Base-by-base conservation (phyloP, 2,888 invertebrate genomes). In the Drosophila lacicola region DNA sequence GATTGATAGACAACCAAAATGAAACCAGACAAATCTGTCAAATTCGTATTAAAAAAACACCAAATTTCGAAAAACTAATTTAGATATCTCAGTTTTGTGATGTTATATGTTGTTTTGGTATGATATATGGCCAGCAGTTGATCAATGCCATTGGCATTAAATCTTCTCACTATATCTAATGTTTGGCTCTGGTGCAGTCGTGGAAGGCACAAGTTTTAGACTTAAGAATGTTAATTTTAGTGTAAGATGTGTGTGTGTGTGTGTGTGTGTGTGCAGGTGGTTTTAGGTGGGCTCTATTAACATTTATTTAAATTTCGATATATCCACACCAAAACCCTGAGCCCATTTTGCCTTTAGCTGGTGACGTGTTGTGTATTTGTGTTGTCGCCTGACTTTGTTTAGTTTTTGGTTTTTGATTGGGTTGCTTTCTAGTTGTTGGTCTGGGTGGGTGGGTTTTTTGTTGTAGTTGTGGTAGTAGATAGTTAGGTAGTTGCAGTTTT, bases 281-380 rank as follows among this genome's bases (percentile, higher is more conserved):
- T 49, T 72, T 47, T 55, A 41, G 65, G 66, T 68, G 80, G 73
- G 56, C 67, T 65, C 77, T 74, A 80, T 65, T 53, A 77, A 76
- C 66, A 76, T 36, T 34, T 36, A 44, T 61, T 69, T 65, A 14
- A 42, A 37, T 62, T 54, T 65, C 44, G 36, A 29, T 62, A 29
- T 57, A 45, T 78, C 71, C 78, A 72, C 72, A 78, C 57, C 76
- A 65, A 76, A 78, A 77, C 80, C 82, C 82, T 66, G 46, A 70
- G 60, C 70, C 70, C 64, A 60, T 64, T 76, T 56, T 53, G 71
- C 58, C 65, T 36, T 55, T 67, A 86, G 77, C 58, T 69, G 70
- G 54, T 54, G 73, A 50, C 60, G 79, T 80, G 66, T 68, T 67
- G 53, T 39, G n/a, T 25, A 14, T 53, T 29, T 54, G 62, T 55